Base-by-base conservation (phyloP, 2,113 vertebrate genomes). In the Rhineura floridana region DNA sequence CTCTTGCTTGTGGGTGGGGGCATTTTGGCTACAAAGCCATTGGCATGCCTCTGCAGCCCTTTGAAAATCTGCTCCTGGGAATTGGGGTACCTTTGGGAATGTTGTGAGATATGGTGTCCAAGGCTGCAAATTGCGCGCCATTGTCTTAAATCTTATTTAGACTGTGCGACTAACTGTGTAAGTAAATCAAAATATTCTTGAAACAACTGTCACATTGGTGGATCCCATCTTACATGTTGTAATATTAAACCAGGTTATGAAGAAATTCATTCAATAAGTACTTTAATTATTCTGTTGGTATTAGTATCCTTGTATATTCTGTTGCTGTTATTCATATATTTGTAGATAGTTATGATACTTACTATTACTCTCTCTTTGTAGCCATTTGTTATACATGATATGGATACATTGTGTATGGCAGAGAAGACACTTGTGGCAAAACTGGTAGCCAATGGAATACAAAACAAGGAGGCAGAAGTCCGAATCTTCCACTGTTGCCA, bases 401-500 rank as follows among this genome's bases (percentile, higher is more conserved):
- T 99, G 98, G 99, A 99, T 67, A 99, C 99, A 0, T 91, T 99
- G 83, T 98, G 98, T 55, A 97, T 98, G 96, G 99, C 99, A 0
- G 99, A 99, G 96, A 98, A 98, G 97, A 99, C 98, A 0, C 95
- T 99, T 79, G 97, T 99, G 93, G 98, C 98, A 69, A 98, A 99
- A 93, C 90, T 99, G 95, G 98, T 99, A 23, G 97, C 98, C 90
- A 96, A 98, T 0, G 95, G 97, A 46, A 97, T 99, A 76, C 98
- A 98, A 94, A 98, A 98, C 95, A 98, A 98, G 91, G 99, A 99
- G 88, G 98, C 97, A 0, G 99, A 99, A 73, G 99, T 99, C 36
- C 97, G 98, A 6, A 98, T 99, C 91, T 99, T 99, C 96, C 99
- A 99, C 94, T 99, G 98, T 96, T 99, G 99, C 96, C 99, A 99